Evolutionary conservation across 2,113 vertebrate genomes (phyloP).

Genomic region (Elephantulus edwardii): DNA sequence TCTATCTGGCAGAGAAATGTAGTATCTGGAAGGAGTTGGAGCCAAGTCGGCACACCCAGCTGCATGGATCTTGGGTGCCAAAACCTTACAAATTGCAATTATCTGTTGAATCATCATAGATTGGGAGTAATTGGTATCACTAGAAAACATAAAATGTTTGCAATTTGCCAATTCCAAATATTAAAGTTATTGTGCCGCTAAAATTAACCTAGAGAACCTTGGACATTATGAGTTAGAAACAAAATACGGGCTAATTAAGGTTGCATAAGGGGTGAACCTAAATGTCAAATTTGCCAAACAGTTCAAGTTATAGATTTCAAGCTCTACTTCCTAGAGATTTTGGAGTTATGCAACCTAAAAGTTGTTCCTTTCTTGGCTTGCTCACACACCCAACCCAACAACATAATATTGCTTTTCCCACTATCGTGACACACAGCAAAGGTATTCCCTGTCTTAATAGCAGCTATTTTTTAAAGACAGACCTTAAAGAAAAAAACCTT

Average conservation of each 20-base stretch:
- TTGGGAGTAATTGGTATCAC: constrained; percentile 6
- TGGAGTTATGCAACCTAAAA: background rate
- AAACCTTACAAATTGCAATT: background rate
- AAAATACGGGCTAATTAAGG: background rate
- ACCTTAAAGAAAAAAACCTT: background rate
- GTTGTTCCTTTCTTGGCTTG: background rate
- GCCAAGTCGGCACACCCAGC: background rate
- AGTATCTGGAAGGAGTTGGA: background rate
- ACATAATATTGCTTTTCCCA: background rate
- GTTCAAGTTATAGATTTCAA: background rate
- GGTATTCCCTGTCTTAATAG: background rate
- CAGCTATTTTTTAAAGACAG: background rate
- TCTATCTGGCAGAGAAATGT: background rate
- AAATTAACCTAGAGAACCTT: constrained; percentile 4
- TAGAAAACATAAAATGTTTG: background rate
- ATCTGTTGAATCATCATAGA: constrained; percentile 17
- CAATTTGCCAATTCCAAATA: constrained; percentile 20
- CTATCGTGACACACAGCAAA: background rate
- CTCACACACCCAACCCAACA: background rate
- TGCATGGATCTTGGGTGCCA: background rate
- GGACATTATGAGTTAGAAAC: background rate
- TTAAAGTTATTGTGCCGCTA: background rate
- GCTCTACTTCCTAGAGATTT: background rate
- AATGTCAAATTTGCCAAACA: background rate
- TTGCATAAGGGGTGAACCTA: background rate